A percentile compares a stretch with the other conserved stretches of the same genome.
Evolutionary conservation across 2,113 vertebrate species (phyloP).

Genomic region (Steatornis caripensis): DNA sequence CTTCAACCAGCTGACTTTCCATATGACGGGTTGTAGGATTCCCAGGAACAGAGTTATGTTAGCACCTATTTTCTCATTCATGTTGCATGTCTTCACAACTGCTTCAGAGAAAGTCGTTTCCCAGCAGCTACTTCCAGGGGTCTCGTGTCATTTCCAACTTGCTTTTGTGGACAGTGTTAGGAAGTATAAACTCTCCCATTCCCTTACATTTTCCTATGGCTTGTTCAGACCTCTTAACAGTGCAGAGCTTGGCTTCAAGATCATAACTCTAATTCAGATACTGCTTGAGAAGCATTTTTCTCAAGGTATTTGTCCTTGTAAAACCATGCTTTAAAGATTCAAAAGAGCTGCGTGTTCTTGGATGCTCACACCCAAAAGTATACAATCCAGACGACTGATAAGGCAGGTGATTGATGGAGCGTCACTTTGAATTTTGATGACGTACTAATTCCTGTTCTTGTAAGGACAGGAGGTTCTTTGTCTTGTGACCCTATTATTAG

Average conservation of each 20-base stretch:
- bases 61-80: not conserved
- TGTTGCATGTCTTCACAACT: not conserved
- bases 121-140: not conserved
- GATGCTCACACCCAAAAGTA: not conserved
- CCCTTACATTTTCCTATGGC: not conserved
- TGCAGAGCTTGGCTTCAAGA: not conserved
- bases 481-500: not conserved
- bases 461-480: not conserved
- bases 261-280: not conserved
- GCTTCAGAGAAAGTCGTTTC: not conserved
- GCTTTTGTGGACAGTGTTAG: not conserved
- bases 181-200: not conserved
- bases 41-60: not conserved
- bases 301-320: not conserved
- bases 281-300: not conserved
- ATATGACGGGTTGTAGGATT: not conserved
- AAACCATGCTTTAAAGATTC: not conserved
- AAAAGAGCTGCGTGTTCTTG: not conserved
- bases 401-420: not conserved
- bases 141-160: not conserved
- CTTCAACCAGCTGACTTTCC: not conserved
- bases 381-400: not conserved
- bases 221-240: not conserved
- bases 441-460: not conserved
- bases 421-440: not conserved